phyloP scores from a whole-genome alignment of 2,113 vertebrate species.

The Laticauda laticaudata region DNA sequence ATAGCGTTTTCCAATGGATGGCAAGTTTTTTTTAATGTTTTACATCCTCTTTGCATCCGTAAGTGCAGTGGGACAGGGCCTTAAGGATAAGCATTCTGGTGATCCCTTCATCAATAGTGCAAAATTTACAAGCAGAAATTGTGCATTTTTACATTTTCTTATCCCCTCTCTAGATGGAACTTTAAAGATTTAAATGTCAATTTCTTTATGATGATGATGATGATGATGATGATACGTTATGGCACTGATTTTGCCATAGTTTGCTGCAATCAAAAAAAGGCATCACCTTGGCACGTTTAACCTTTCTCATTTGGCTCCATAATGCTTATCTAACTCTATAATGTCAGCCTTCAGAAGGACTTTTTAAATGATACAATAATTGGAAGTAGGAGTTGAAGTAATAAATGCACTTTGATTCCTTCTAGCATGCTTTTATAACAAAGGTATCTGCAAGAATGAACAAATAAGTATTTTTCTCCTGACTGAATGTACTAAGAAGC shows the following conservation, averaged over 20 bases:
- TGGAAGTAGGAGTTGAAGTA: rapidly evolving
- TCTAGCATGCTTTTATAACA: slow-evolving; percentile 49
- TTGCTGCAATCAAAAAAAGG: neutral
- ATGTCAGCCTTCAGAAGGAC: slow-evolving; percentile 27
- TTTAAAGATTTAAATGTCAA: neutral
- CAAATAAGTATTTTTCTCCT: slow-evolving; percentile 42
- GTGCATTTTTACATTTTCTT: neutral
- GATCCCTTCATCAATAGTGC: neutral
- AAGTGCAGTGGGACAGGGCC: no score
- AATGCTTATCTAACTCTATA: slow-evolving; percentile 31
- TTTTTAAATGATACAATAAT: slow-evolving; percentile 22
- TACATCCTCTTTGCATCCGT: no score
- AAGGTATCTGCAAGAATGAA: slow-evolving; percentile 29
- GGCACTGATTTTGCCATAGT: neutral
- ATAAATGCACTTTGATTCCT: slow-evolving; percentile 12
- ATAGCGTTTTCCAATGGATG: no score
- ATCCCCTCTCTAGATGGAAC: neutral
- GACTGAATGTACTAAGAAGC: slow-evolving; percentile 38
- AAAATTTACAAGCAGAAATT: neutral
- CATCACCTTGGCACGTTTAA: neutral
- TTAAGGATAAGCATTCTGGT: neutral
- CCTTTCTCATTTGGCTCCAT: neutral
- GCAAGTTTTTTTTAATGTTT: no score
- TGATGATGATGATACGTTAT: neutral
- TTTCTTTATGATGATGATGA: neutral